phyloP scores from a whole-genome alignment of 2,797 vertebrate genomes.

The Gastrophryne carolinensis region DNA sequence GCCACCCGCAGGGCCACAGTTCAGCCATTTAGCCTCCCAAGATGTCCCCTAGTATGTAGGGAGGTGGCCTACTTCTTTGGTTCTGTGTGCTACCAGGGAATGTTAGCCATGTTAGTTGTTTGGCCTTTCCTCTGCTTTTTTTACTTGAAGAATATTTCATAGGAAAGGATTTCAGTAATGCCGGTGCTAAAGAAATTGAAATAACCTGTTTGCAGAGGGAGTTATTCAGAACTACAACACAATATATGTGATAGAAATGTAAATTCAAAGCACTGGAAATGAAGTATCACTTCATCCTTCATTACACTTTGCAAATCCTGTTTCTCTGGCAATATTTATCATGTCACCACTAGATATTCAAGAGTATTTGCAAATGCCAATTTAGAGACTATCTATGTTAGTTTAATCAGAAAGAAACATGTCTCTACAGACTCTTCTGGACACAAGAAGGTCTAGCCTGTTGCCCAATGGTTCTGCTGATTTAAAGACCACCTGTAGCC shows the following conservation, averaged over 20 bases:
- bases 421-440: constrained; percentile 10
- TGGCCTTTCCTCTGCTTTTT: neutral
- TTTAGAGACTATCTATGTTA: constrained; percentile 38
- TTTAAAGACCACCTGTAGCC: neutral
- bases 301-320: constrained; percentile 50
- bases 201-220: constrained; percentile 51
- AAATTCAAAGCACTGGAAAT: constrained; percentile 49
- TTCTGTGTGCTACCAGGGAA: neutral
- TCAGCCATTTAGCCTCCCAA: neutral
- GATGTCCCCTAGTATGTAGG: neutral
- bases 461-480: too few species aligned
- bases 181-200: constrained; percentile 29
- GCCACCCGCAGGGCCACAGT: neutral
- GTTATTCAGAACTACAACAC: constrained; percentile 43
- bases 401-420: constrained; percentile 40
- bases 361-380: constrained; percentile 48
- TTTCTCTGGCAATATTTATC: constrained; percentile 47
- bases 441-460: neutral
- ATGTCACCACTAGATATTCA: constrained; percentile 50
- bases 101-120: neutral
- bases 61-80: neutral
- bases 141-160: constrained; percentile 26
- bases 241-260: constrained; percentile 46
- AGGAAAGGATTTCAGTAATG: constrained; percentile 36
- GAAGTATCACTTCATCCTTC: constrained; percentile 53